phyloP scores from a whole-genome alignment of 2,888 invertebrate genomes.

The Drosophila limbata region DNA sequence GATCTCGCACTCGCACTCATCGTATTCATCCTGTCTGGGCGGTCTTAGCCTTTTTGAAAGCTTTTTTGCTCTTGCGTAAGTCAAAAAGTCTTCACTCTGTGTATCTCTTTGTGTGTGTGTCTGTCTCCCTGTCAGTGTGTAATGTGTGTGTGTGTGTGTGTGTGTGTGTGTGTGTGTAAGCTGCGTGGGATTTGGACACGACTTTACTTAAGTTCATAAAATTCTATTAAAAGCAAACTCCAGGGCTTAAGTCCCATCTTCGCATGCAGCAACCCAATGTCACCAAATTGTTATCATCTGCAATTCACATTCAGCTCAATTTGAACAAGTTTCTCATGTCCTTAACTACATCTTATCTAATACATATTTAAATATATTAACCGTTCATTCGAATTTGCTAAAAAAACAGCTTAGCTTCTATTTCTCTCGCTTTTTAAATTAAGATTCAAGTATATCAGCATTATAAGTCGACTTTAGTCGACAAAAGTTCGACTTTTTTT shows the following conservation, averaged over 20 bases:
- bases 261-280: slow-evolving; percentile 34
- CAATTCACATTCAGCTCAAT: slow-evolving; percentile 39
- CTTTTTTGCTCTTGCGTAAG: slow-evolving; percentile 79
- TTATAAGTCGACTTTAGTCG: too few relatives aligned
- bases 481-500: too few relatives aligned
- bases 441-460: too few relatives aligned
- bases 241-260: slow-evolving; percentile 40
- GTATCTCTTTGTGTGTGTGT: slow-evolving; percentile 28
- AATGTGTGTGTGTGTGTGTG: slow-evolving; percentile 31
- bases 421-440: too few relatives aligned
- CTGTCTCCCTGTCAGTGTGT: slow-evolving; percentile 22
- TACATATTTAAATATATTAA: slow-evolving; percentile 15
- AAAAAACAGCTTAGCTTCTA: too few relatives aligned
- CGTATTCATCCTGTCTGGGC: slow-evolving; percentile 18
- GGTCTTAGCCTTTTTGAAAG: slow-evolving; percentile 73
- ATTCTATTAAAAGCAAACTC: slow-evolving; percentile 74
- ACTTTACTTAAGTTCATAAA: slow-evolving; percentile 80
- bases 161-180: slow-evolving; percentile 56
- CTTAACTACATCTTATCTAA: slow-evolving; percentile 10
- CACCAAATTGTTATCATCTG: slow-evolving; percentile 40
- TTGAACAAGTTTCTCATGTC: slow-evolving; percentile 26
- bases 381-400: background rate
- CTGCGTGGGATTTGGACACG: slow-evolving; percentile 76
- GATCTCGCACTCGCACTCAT: slow-evolving; percentile 31
- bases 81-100: slow-evolving; percentile 64